Evolutionary conservation across 2,113 vertebrate genomes (phyloP).

Genomic region (Dasyurus viverrinus): DNA sequence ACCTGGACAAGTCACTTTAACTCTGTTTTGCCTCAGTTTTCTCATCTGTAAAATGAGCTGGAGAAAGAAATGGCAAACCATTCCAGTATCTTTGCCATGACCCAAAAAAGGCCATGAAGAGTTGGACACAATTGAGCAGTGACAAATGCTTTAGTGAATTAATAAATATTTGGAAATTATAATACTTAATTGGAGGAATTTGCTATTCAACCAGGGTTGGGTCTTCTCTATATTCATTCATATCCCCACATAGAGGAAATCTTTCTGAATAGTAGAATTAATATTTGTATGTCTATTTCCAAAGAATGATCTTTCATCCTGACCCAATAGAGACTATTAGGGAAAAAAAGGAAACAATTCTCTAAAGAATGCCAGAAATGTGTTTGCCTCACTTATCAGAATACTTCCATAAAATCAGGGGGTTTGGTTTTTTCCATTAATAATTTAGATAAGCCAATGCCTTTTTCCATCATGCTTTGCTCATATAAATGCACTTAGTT

Average conservation of each 20-base stretch:
- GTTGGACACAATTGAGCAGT: background rate
- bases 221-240: background rate
- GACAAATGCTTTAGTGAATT: background rate
- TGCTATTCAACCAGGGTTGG: background rate
- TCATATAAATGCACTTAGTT: background rate
- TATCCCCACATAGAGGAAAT: background rate
- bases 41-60: too few relatives aligned
- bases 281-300: background rate
- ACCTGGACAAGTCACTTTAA: too few relatives aligned
- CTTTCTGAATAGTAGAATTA: background rate
- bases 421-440: background rate
- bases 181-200: background rate
- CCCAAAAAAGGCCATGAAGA: background rate
- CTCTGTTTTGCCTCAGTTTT: too few relatives aligned
- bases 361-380: background rate
- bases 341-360: background rate
- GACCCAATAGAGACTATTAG: background rate
- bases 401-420: conserved; percentile 23
- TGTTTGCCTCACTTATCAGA: background rate
- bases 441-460: conserved; percentile 12
- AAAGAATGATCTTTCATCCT: background rate
- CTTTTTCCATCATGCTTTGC: conserved; percentile 4
- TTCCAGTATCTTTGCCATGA: background rate
- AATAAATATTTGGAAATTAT: background rate
- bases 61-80: too few relatives aligned